phyloP scores from a whole-genome alignment of 2,113 vertebrate species.

The Manacus vitellinus region DNA sequence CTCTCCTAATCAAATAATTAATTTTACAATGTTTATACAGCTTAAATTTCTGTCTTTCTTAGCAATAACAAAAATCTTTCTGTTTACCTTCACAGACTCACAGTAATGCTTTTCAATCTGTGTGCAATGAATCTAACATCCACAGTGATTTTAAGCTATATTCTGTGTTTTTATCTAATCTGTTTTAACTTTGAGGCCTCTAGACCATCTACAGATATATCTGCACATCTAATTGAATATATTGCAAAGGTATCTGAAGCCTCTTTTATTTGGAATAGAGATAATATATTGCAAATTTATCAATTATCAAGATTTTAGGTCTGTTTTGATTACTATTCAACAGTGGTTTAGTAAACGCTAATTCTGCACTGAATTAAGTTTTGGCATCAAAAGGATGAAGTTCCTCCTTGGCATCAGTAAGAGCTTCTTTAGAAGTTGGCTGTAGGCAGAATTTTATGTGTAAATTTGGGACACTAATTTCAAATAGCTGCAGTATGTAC shows the following conservation, averaged over 20 bases:
- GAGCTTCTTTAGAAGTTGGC: background rate
- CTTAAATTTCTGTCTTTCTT: constrained; percentile 7
- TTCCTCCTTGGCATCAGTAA: background rate
- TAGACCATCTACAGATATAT: background rate
- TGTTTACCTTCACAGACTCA: background rate
- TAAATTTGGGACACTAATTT: background rate
- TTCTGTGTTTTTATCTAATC: background rate
- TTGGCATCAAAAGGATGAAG: background rate
- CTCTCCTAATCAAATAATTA: background rate
- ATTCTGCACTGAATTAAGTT: background rate
- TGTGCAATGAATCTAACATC: background rate
- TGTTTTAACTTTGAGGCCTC: background rate
- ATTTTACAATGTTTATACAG: background rate
- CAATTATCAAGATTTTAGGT: background rate
- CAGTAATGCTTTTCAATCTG: background rate
- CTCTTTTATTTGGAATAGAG: background rate
- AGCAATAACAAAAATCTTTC: background rate
- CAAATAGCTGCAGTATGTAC: background rate
- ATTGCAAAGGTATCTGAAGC: background rate
- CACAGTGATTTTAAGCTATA: background rate
- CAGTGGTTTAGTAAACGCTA: background rate
- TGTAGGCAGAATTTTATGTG: background rate
- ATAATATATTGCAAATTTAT: background rate
- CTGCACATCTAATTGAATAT: background rate
- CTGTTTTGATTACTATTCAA: background rate